phyloP scores from a whole-genome alignment of 2,113 vertebrate genomes.

The Pica pica region DNA sequence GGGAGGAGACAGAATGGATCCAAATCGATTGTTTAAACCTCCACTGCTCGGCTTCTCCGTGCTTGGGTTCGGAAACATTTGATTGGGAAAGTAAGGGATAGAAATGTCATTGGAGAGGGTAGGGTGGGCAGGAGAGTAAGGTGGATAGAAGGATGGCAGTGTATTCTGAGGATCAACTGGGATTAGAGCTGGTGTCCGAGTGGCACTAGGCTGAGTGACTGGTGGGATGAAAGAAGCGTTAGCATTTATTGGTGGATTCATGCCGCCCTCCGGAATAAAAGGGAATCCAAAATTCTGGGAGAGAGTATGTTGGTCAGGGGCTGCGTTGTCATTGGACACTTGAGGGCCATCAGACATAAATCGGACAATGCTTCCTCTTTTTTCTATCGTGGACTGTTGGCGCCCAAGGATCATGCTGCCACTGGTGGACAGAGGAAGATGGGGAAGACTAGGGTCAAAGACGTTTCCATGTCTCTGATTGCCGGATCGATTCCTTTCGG shows the following conservation, averaged over 20 bases:
- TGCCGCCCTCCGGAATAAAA: slow-evolving; percentile 90
- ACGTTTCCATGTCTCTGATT: slow-evolving; percentile 85
- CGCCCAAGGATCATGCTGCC: slow-evolving; percentile 88
- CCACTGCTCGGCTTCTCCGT: slow-evolving; percentile 86
- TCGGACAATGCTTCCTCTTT: slow-evolving; percentile 89
- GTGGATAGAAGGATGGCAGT: slow-evolving; percentile 92
- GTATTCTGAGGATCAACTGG: slow-evolving; percentile 95
- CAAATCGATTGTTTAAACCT: slow-evolving; percentile 91
- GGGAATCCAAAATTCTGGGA: slow-evolving; percentile 95
- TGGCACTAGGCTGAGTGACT: slow-evolving; percentile 85
- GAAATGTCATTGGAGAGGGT: slow-evolving; percentile 93
- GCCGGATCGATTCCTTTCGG: slow-evolving; percentile 85
- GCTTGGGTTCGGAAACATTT: slow-evolving; percentile 95
- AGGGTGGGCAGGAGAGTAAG: slow-evolving; percentile 96
- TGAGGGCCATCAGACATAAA: slow-evolving; percentile 92
- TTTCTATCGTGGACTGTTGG: slow-evolving; percentile 83
- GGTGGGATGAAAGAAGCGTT: slow-evolving; percentile 95
- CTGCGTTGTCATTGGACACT: slow-evolving; percentile 81
- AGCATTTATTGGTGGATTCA: slow-evolving; percentile 94
- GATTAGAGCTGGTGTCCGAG: slow-evolving; percentile 89
- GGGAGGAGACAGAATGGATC: slow-evolving; percentile 97
- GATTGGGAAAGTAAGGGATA: slow-evolving; percentile 95
- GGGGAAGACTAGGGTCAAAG: slow-evolving; percentile 87
- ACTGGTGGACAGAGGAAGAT: slow-evolving; percentile 82
- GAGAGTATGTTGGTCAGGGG: slow-evolving; percentile 87